Evolutionary conservation across 2,113 vertebrate genomes (phyloP), one percentile per base, ranked within the genome.

Genomic region (Cynopterus brachyotis): DNA sequence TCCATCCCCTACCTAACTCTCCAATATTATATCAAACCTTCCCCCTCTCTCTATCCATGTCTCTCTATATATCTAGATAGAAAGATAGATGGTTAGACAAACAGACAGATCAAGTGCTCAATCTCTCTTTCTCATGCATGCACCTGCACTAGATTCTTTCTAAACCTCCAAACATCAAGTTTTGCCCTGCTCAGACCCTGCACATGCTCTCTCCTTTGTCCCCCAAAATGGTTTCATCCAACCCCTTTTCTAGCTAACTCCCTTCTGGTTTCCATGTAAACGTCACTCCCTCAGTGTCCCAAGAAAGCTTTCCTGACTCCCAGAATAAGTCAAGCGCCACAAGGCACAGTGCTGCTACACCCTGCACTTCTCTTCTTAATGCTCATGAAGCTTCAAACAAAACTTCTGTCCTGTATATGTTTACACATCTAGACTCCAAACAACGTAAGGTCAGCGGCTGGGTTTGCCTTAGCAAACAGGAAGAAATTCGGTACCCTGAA

Each of bases 401-500:
- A 91, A 57, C 35, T 35, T 19, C 64, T 60, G 17, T 47, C 66
- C 84, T 53, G 0, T 1, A 24, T 19, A 28, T 35, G 37, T 45
- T 40, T 62, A 50, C 42, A 17, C 42, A 26, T 5, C 62, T 32
- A 28, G 72, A 50, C 5, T 12, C 59, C 16, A 5, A 24, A n/a
- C 55, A 67, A 30, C 45, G 13, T 0, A 1, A 32, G 30, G 4
- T 16, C 2, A n/a, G 17, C 3, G 35, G 42, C 19, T 11, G 7
- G 35, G 79, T 50, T 73, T 15, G 42, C 64, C 42, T 55, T 42
- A 45, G 17, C 37, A 1, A 24, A 15, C 30, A 60, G 73, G 17
- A 19, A 35, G n/a, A 9, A 42, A 12, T 0, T 0, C 22, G 20
- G 67, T 12, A 30, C 13, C 15, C 32, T 3, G 0, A 11, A 67